These are phyloP conservation scores for Zaprionus ghesquierei DNA, from an alignment of 1,140 invertebrate species.

Conservation along the genomic window DNA sequence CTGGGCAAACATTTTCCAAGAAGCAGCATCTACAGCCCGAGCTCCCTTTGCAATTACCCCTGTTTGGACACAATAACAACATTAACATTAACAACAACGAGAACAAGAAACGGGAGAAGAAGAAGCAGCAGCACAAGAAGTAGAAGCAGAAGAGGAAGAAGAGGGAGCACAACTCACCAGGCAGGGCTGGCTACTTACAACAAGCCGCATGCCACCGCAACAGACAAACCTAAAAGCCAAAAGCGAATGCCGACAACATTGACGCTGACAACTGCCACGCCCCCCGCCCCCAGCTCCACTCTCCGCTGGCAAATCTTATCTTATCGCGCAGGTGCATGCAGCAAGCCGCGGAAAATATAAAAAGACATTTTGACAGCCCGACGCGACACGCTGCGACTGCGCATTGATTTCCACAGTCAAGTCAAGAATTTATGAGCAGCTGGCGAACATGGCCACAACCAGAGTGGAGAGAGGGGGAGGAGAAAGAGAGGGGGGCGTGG, in stretches of 20 bases:
- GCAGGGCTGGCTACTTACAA: constrained; percentile 77
- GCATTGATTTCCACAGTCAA: constrained; percentile 19
- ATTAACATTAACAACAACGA: constrained; percentile 58
- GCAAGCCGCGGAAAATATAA: constrained; percentile 54
- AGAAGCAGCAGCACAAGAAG: background rate
- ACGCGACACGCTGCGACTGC: constrained; percentile 31
- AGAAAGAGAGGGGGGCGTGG: background rate
- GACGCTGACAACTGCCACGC: constrained; percentile 3
- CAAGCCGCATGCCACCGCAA: constrained; percentile 71
- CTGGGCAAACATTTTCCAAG: constrained; percentile 71
- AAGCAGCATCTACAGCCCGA: constrained; percentile 20
- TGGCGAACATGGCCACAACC: constrained; percentile 13
- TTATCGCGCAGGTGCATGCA: constrained; percentile 77
- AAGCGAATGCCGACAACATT: constrained; percentile 30
- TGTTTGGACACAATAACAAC: constrained; percentile 65
- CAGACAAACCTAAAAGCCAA: constrained; percentile 41
- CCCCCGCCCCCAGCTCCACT: background rate
- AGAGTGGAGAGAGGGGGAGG: background rate
- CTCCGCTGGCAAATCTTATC: constrained; percentile 61
- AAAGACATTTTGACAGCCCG: constrained; percentile 14
- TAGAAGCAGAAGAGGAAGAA: constrained; percentile 4
- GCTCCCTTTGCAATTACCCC: constrained; percentile 24
- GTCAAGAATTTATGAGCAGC: constrained; percentile 38
- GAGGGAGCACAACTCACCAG: constrained; percentile 45
- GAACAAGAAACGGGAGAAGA: background rate